Evolutionary conservation across 2,888 invertebrate species (phyloP), one percentile per base, ranked within the genome.

Genomic region (Mythimna lalbum): DNA sequence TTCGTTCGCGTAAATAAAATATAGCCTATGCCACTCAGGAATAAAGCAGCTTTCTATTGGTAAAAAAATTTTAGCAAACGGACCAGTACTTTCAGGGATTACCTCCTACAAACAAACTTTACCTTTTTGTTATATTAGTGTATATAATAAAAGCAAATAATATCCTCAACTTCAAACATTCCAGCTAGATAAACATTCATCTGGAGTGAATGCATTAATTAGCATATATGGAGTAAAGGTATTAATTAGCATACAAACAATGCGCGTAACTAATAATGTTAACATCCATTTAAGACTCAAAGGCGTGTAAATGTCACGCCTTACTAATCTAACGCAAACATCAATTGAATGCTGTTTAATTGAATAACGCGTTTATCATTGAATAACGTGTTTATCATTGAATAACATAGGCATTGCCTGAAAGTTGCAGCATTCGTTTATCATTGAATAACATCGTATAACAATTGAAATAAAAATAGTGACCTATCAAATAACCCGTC

Each of bases 241-340:
- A 33, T 33, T 33, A 33, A 33, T 33, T 33, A 80, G 66, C 81
- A 80, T 75, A 27, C 3, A 39, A 9, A 80, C 77, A 80, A 81
- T 71, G 31, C 6, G 69, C 65, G 71, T 9, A 68, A 60, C 67
- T 72, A 72, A 77, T 73, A 63, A 60, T 52, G 62, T 61, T 57
- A 62, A 73, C 56, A 53, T 6, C 53, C 78, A 73, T 72, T 63
- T 12, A 55, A 69, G 66, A 50, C 33, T 17, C 53, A 5, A 39
- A 57, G 0, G 56, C 81, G 52, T 76, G 62, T 33, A 33, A 33
- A 9, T 33, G 33, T 33, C 9, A 33, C 9, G 33, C 33, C 33
- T 33, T 33, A 33, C 9, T 33, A 33, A 9, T 33, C 9, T 33
- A 9, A 55, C 47, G 31, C 31, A 60, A 76, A 55, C 49, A 53